These are phyloP conservation scores for Thunnus thynnus DNA, from an alignment of 2,113 vertebrate genomes.

Conservation along the genomic window DNA sequence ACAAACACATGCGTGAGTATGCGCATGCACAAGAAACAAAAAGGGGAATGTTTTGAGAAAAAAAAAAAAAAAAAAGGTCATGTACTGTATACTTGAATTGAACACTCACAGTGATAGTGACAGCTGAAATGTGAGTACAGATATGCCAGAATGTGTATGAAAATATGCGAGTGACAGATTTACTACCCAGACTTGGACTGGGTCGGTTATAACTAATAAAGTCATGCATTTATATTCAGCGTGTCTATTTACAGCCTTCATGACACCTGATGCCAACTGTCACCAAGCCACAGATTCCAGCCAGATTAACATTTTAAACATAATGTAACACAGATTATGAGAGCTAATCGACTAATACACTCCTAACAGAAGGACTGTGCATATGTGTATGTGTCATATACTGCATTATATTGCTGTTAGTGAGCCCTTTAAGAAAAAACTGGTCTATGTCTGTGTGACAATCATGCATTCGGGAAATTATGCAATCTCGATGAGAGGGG, in stretches of 20 bases:
- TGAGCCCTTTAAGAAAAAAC: background rate
- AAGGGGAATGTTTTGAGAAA: background rate
- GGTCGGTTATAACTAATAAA: conserved; percentile 30
- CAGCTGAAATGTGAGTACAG: conserved; percentile 17
- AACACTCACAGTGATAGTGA: conserved; percentile 2
- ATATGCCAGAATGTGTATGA: conserved; percentile 22
- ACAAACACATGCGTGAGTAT: conserved; percentile 33
- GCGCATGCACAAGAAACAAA: conserved; percentile 15
- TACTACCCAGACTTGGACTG: conserved; percentile 11
- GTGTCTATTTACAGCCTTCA: conserved; percentile 33
- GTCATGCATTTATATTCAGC: conserved; percentile 8
- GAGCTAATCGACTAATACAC: conserved; percentile 42
- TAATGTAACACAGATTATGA: conserved; percentile 57
- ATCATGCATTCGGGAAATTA: background rate
- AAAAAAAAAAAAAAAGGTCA: no score
- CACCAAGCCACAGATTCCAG: conserved; percentile 45
- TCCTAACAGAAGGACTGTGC: conserved; percentile 20
- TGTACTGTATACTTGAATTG: background rate
- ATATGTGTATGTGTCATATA: background rate
- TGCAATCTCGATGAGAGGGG: background rate
- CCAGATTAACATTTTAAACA: conserved; percentile 54
- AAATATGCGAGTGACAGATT: conserved; percentile 45
- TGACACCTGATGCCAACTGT: conserved; percentile 58
- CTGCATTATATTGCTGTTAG: background rate
- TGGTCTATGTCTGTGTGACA: background rate